Evolutionary conservation across 1,140 invertebrate species (phyloP), one percentile per base, ranked within the genome.

Genomic region (Teleogryllus occipitalis): DNA sequence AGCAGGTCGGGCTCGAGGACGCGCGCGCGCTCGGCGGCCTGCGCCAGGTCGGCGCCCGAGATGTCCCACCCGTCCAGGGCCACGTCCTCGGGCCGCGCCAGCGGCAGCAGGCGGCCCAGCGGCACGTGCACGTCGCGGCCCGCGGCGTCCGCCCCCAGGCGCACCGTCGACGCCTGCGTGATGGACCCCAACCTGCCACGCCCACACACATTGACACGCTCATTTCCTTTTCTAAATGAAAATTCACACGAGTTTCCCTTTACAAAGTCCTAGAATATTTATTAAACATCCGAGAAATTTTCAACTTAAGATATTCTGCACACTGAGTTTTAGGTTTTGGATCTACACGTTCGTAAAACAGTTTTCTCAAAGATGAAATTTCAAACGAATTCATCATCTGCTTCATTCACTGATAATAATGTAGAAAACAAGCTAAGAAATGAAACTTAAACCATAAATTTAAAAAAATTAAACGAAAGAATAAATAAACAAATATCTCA

Each of bases 61-160:
- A 99, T 98, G 85, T 99, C 97, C 97, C 97, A 99, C 0, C 96
- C 97, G 84, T 98, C 97, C 79, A 99, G 87, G 46, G 93, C 89
- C 74, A 99, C 90, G 83, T 98, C 92, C 86, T 98, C 90, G 0
- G 97, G 97, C 84, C 97, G 86, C 0, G 98, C 91, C 92, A 97
- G 96, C 0, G 97, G 97, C 12, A 99, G 84, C 75, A 98, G 83
- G 75, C 91, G 89, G 47, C 90, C 92, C 88, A 98, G 91, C 0
- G 96, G 95, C 10, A 96, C 89, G 86, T 92, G 93, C 0, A 97
- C 89, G 84, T 97, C 93, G 80, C 90, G 87, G 0, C 92, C 93
- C 22, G 90, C 86, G 73, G 89, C 88, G 79, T 90, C 90, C 39
- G 87, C 88, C 0, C 97, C 97, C 14, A 98, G 86, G 76, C 90